Conservation (phyloP, 2,113 vertebrate species). For the Hippocampus mohnikei region DNA sequence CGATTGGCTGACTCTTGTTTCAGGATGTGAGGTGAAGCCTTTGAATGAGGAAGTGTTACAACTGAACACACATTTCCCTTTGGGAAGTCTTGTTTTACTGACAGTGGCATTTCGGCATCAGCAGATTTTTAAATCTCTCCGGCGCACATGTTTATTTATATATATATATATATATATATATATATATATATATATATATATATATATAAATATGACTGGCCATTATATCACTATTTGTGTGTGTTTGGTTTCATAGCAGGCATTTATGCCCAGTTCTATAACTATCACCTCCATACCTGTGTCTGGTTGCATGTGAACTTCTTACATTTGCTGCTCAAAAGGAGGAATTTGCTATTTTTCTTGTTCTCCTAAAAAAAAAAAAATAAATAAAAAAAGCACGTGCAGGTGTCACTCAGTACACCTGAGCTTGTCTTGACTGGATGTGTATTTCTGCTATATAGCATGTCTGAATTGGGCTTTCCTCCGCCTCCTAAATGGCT, state of each 20-base stretch:
- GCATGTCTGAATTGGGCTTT: slow-evolving; percentile 15
- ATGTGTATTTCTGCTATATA: slow-evolving; percentile 1
- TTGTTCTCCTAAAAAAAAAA: too few species aligned
- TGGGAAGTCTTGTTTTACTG: slow-evolving; percentile 2
- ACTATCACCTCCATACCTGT: background rate
- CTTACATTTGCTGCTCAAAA: background rate
- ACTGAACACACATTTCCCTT: slow-evolving; percentile 21
- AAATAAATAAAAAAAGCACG: background rate
- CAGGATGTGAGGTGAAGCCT: slow-evolving; percentile 39
- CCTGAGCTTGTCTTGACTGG: background rate
- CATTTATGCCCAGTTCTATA: slow-evolving; percentile 36
- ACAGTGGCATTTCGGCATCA: slow-evolving; percentile 35
- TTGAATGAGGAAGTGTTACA: slow-evolving; percentile 46
- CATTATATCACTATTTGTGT: slow-evolving; percentile 33
- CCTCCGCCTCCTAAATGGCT: slow-evolving; percentile 33
- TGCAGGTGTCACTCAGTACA: background rate
- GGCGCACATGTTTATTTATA: too few species aligned
- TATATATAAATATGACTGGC: too few species aligned
- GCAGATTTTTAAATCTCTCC: slow-evolving; percentile 25
- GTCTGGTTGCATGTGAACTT: background rate
- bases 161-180: too few species aligned
- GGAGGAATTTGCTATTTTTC: background rate
- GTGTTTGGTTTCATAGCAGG: slow-evolving; percentile 17
- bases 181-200: too few species aligned
- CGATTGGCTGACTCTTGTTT: slow-evolving; percentile 32